Evolutionary conservation across 2,113 vertebrate genomes (phyloP).

Genomic region (Vidua chalybeata): DNA sequence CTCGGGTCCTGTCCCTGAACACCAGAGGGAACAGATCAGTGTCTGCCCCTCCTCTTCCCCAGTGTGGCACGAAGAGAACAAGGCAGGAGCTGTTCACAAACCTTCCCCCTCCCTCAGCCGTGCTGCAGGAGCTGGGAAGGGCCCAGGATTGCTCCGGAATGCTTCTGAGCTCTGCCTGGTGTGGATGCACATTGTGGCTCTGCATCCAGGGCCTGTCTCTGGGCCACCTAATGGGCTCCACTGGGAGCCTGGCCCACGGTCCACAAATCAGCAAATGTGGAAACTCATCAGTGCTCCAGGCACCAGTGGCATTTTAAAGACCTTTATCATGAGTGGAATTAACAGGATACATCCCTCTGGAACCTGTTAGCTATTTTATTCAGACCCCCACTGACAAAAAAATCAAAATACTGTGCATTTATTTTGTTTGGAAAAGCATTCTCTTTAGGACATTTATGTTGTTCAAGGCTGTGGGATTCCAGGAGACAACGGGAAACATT

Average conservation of each 20-base stretch:
- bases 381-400: slow-evolving; percentile 11
- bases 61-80: not conserved
- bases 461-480: not conserved
- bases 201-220: slow-evolving; percentile 37
- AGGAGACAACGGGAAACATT: not conserved
- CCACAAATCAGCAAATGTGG: slow-evolving; percentile 22
- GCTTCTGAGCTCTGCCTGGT: slow-evolving; percentile 34
- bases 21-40: not conserved
- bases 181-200: not conserved
- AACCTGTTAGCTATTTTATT: slow-evolving; percentile 71
- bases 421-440: slow-evolving; percentile 34
- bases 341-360: slow-evolving; percentile 65
- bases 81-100: not conserved
- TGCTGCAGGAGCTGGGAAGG: slow-evolving; percentile 1
- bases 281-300: slow-evolving; percentile 57
- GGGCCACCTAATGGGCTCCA: slow-evolving; percentile 72
- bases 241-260: slow-evolving; percentile 10
- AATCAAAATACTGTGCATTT: not conserved
- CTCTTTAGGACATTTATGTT: slow-evolving; percentile 57
- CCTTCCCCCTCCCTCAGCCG: not conserved
- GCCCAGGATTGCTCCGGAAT: slow-evolving; percentile 41
- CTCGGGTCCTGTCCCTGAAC: not conserved
- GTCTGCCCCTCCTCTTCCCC: not conserved
- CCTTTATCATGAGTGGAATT: slow-evolving; percentile 69
- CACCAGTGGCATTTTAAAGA: slow-evolving; percentile 59